These are phyloP conservation scores for Saccostrea echinata DNA, from an alignment of 1,140 invertebrate genomes.

Conservation along the genomic window DNA sequence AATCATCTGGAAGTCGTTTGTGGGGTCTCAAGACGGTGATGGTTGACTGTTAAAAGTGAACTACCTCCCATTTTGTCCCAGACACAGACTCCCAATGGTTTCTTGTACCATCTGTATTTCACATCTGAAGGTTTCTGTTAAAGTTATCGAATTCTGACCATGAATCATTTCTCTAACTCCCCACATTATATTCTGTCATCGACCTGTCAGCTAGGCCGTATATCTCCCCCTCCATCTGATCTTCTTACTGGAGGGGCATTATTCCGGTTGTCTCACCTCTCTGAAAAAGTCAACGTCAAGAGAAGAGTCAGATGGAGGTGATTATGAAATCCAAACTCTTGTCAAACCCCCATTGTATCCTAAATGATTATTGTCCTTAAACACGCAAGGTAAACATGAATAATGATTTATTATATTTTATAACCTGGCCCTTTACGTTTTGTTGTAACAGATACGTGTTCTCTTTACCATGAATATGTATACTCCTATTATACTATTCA, in stretches of 20 bases:
- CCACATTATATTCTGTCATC: conserved; percentile 6
- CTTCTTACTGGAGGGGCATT: neutral
- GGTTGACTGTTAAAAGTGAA: neutral
- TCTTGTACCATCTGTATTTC: neutral
- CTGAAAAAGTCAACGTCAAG: conserved; percentile 4
- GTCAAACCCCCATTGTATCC: neutral
- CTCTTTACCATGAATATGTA: neutral
- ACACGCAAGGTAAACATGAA: conserved; percentile 1
- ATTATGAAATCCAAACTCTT: conserved; percentile 14
- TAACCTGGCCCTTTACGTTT: neutral
- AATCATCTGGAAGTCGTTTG: conserved; percentile 5
- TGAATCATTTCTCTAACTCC: conserved; percentile 16
- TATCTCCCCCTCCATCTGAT: neutral
- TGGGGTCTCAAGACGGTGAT: neutral
- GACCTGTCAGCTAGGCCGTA: neutral
- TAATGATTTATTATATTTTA: conserved; percentile 35
- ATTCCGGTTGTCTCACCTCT: conserved; percentile 12
- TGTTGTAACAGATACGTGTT: neutral
- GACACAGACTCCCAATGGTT: neutral
- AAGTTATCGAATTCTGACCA: neutral
- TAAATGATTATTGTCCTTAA: neutral
- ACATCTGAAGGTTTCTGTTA: neutral
- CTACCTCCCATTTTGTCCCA: neutral
- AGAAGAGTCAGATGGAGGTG: neutral
- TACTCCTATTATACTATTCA: neutral